Percentiles rank a stretch among this genome's conserved stretches.
These are phyloP conservation scores for Glyptemys insculpta DNA, from an alignment of 2,797 vertebrate species.

Conservation along the genomic window DNA sequence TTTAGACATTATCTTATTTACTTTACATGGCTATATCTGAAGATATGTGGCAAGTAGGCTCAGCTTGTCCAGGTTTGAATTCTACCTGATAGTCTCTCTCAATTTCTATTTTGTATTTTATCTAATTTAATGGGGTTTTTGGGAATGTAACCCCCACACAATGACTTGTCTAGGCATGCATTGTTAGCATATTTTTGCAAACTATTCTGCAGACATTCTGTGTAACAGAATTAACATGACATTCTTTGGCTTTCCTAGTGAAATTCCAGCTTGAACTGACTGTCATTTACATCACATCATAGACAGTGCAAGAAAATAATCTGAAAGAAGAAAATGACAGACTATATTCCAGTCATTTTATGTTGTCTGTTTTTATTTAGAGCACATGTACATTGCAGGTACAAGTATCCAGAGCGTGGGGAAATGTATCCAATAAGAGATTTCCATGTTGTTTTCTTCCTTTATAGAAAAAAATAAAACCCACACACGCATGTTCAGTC, in stretches of 20 bases:
- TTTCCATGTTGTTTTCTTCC: not conserved
- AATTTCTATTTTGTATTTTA: not conserved
- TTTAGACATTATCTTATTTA: not conserved
- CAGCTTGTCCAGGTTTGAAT: not conserved
- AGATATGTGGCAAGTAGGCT: not conserved
- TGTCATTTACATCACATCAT: slow-evolving; percentile 35
- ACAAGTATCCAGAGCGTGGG: not conserved
- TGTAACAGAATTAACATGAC: slow-evolving; percentile 34
- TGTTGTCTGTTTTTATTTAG: slow-evolving; percentile 57
- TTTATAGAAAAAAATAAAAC: not conserved
- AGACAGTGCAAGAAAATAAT: slow-evolving; percentile 55
- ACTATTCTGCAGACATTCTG: not conserved
- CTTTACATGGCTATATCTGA: not conserved
- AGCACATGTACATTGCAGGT: not conserved
- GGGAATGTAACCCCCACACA: not conserved
- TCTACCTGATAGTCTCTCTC: not conserved
- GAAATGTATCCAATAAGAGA: not conserved
- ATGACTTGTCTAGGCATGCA: not conserved
- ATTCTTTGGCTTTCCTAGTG: slow-evolving; percentile 22
- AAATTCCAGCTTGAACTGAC: slow-evolving; percentile 62
- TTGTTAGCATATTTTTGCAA: not conserved
- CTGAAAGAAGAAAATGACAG: not conserved
- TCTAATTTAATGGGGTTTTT: not conserved
- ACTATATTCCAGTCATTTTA: slow-evolving; percentile 32
- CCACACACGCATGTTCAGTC: not conserved